These are phyloP conservation scores for Galeruca laticollis DNA, from an alignment of 2,888 invertebrate species.

Conservation along the genomic window DNA sequence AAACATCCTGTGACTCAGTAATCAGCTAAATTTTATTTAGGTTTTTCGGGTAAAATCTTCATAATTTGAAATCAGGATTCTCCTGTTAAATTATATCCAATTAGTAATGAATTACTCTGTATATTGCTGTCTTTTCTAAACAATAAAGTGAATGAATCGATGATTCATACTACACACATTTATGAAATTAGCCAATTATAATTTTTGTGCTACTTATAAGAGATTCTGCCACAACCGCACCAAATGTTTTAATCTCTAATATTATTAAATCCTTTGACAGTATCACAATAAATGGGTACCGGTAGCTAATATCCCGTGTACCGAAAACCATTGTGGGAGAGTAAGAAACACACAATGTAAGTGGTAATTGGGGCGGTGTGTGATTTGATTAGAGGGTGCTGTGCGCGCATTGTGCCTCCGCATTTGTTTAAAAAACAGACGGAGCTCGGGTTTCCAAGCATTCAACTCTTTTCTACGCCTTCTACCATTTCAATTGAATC, in stretches of 20 bases:
- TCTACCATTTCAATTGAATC: slow-evolving; percentile 27
- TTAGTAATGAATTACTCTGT: too few relatives aligned
- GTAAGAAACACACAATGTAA: slow-evolving; percentile 40
- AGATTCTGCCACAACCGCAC: not conserved
- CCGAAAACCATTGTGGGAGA: slow-evolving; percentile 29
- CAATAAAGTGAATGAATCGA: too few relatives aligned
- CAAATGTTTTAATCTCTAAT: slow-evolving; percentile 12
- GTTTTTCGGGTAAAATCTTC: too few relatives aligned
- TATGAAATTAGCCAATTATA: too few relatives aligned
- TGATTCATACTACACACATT: too few relatives aligned
- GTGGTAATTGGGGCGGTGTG: slow-evolving; percentile 51
- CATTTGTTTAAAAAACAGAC: slow-evolving; percentile 53
- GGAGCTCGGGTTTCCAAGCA: slow-evolving; percentile 48
- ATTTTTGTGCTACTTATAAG: too few relatives aligned
- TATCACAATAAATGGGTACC: slow-evolving; percentile 20
- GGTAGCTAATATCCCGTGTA: slow-evolving; percentile 30
- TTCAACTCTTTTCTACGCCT: slow-evolving; percentile 40
- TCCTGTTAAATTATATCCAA: too few relatives aligned
- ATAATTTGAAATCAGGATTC: too few relatives aligned
- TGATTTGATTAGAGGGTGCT: slow-evolving; percentile 52
- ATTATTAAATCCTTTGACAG: slow-evolving; percentile 5
- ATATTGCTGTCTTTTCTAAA: too few relatives aligned
- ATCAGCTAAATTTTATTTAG: too few relatives aligned
- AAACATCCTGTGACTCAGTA: too few relatives aligned
- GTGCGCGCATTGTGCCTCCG: slow-evolving; percentile 48